Conservation (phyloP, 2,113 vertebrate genomes). For the Xyliphius kryptos region DNA sequence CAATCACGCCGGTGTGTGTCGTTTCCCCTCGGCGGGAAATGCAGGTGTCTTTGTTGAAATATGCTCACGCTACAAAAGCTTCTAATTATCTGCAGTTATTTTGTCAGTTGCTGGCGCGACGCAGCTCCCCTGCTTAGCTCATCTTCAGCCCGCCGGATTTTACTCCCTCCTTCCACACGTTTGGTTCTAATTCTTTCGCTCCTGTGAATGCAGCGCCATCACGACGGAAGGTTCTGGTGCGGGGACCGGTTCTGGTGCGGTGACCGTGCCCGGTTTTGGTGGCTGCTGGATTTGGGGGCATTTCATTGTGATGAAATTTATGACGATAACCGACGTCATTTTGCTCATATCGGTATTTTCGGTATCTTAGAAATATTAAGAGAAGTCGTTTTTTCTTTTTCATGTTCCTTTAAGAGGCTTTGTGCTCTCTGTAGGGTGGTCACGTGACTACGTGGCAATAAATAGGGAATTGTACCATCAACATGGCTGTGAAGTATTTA, state of each 20-base stretch:
- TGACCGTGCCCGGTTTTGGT: neutral
- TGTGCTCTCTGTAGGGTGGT: too few relatives aligned
- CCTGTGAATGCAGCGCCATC: slow-evolving; percentile 3
- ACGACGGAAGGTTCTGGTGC: too few relatives aligned
- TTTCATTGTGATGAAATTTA: too few relatives aligned
- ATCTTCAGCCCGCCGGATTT: slow-evolving; percentile 61
- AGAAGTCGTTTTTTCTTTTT: too few relatives aligned
- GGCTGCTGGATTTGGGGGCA: neutral
- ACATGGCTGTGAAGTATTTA: too few relatives aligned
- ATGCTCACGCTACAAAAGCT: slow-evolving; percentile 69
- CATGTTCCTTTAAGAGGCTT: too few relatives aligned
- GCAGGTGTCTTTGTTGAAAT: slow-evolving; percentile 76
- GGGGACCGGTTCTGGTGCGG: neutral
- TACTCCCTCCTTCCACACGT: slow-evolving; percentile 17
- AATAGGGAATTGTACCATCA: too few relatives aligned
- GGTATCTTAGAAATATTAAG: too few relatives aligned
- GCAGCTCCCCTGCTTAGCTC: slow-evolving; percentile 62
- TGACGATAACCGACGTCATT: too few relatives aligned
- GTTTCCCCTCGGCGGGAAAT: slow-evolving; percentile 65
- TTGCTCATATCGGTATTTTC: too few relatives aligned
- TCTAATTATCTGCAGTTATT: slow-evolving; percentile 75
- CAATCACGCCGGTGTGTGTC: slow-evolving; percentile 64
- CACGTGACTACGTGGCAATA: too few relatives aligned
- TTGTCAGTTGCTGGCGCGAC: slow-evolving; percentile 70
- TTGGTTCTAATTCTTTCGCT: slow-evolving; percentile 42